phyloP scores from a whole-genome alignment of 2,888 invertebrate genomes.

The Scaptomyza cyrtandrae region DNA sequence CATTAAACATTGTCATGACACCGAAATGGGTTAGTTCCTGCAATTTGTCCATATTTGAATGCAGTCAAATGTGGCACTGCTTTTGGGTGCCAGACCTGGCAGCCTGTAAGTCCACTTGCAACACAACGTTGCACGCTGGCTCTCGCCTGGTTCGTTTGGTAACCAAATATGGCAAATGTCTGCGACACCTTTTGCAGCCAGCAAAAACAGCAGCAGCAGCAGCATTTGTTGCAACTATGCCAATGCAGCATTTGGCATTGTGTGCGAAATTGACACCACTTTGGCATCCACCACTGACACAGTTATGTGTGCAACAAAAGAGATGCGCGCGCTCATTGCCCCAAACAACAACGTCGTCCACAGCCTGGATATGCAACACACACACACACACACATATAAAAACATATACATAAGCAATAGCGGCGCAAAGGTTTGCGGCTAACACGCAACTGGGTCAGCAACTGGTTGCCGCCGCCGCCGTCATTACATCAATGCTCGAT shows the following conservation, averaged over 20 bases:
- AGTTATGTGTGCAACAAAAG: conserved; percentile 58
- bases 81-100: conserved; percentile 13
- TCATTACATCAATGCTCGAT: conserved; percentile 61
- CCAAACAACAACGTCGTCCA: conserved; percentile 12
- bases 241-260: conserved; percentile 48
- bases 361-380: conserved; percentile 42
- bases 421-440: conserved; percentile 60
- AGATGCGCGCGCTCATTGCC: conserved; percentile 45
- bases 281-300: conserved; percentile 53
- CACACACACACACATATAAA: conserved; percentile 4
- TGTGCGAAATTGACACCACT: conserved; percentile 51
- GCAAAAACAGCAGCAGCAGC: background rate
- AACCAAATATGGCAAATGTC: conserved; percentile 72
- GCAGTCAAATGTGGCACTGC: conserved; percentile 34
- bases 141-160: conserved; percentile 42
- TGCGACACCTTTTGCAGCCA: conserved; percentile 55
- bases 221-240: conserved; percentile 30
- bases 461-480: conserved; percentile 11
- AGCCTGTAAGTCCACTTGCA: background rate
- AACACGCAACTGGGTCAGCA: conserved; percentile 67
- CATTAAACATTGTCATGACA: conserved; percentile 55
- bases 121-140: conserved; percentile 17
- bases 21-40: conserved; percentile 59
- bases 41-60: conserved; percentile 75
- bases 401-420: background rate